Percentiles rank a stretch among this genome's conserved stretches.
Evolutionary conservation across 2,888 invertebrate genomes (phyloP).

Genomic region (Pandemis cinnamomeana): DNA sequence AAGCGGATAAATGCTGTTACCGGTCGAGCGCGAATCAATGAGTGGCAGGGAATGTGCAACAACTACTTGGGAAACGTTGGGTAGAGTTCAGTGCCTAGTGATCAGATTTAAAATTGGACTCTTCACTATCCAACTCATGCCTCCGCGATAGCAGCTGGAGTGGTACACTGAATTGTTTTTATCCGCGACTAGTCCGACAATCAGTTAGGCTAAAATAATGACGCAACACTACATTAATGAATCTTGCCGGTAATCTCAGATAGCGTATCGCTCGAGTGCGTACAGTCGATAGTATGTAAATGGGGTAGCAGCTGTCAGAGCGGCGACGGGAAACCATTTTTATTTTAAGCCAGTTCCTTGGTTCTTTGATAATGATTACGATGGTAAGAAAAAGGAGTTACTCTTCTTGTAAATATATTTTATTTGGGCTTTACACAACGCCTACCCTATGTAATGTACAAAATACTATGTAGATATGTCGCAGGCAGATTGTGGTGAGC

Average conservation of each 20-base stretch:
- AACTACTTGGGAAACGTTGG: too few species aligned
- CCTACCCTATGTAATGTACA: too few species aligned
- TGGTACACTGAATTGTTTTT: constrained; percentile 2
- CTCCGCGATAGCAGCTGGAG: neutral
- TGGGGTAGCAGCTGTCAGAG: constrained; percentile 26
- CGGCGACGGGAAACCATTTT: constrained; percentile 2
- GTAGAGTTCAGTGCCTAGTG: too few species aligned
- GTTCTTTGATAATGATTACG: neutral
- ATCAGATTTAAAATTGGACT: neutral
- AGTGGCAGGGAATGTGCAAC: too few species aligned
- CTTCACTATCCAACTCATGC: neutral
- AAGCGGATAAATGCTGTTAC: too few species aligned
- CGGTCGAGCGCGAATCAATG: too few species aligned
- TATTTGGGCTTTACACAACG: too few species aligned
- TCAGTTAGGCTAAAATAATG: constrained; percentile 36
- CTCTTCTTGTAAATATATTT: too few species aligned
- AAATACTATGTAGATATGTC: too few species aligned
- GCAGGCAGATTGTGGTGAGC: too few species aligned
- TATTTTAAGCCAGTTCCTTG: neutral
- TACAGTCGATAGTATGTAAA: constrained; percentile 38
- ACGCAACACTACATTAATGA: constrained; percentile 40
- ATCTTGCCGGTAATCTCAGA: constrained; percentile 38
- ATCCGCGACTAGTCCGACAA: neutral
- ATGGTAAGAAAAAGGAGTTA: neutral
- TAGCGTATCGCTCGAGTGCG: constrained; percentile 35